phyloP scores from a whole-genome alignment of 2,113 vertebrate genomes.

The Oceanites oceanicus region DNA sequence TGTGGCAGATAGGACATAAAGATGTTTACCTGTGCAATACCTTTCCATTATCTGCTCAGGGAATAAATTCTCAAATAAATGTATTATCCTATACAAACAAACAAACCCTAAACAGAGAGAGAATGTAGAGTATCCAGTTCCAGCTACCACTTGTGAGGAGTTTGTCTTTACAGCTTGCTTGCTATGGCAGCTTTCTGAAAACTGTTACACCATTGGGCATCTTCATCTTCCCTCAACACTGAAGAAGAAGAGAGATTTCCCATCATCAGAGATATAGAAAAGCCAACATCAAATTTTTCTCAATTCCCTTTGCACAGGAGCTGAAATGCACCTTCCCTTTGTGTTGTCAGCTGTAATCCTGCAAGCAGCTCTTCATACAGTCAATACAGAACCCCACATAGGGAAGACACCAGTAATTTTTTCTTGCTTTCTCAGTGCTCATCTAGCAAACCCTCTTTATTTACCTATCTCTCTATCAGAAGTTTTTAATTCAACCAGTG shows the following conservation, averaged over 20 bases:
- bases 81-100: neutral
- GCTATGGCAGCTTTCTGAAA: neutral
- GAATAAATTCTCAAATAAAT: slow-evolving; percentile 20
- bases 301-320: neutral
- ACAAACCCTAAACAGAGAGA: neutral
- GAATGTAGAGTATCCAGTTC: neutral
- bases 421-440: neutral
- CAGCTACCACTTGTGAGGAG: neutral
- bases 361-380: neutral
- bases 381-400: neutral
- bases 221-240: neutral
- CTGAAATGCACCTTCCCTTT: neutral
- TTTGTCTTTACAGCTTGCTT: neutral
- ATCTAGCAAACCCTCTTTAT: neutral
- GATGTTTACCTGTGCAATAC: neutral
- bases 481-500: neutral
- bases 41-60: neutral
- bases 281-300: neutral
- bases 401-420: neutral
- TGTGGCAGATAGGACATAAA: slow-evolving; percentile 19
- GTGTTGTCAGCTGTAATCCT: neutral
- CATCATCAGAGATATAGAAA: neutral
- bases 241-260: neutral
- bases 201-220: neutral
- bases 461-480: neutral